Evolutionary conservation across 1,140 invertebrate genomes (phyloP).

Genomic region (Subanguina moxae): DNA sequence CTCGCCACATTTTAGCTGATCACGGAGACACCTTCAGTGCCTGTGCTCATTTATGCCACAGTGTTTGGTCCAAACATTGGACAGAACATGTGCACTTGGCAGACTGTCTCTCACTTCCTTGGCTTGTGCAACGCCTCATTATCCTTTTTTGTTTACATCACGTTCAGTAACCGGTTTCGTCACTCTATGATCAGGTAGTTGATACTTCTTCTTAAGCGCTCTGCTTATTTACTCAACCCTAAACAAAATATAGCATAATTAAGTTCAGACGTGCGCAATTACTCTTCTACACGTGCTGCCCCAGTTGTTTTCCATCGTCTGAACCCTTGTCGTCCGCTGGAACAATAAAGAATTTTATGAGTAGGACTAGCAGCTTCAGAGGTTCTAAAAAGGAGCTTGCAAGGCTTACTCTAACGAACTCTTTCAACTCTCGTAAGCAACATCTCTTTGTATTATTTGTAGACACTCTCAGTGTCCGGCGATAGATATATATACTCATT

Average conservation of each 20-base stretch:
- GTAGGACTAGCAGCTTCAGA: slow-evolving; percentile 2
- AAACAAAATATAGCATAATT: background rate
- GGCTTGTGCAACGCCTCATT: slow-evolving; percentile 51
- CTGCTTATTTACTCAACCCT: background rate
- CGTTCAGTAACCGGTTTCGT: slow-evolving; percentile 49
- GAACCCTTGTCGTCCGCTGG: background rate
- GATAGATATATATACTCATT: too few relatives aligned
- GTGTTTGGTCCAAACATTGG: slow-evolving; percentile 39
- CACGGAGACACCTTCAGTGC: slow-evolving; percentile 46
- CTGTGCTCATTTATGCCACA: slow-evolving; percentile 44
- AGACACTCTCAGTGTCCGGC: background rate
- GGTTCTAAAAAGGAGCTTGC: background rate
- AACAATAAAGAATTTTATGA: background rate
- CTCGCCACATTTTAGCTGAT: slow-evolving; percentile 31
- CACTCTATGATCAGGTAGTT: slow-evolving; percentile 37
- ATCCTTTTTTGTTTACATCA: slow-evolving; percentile 55
- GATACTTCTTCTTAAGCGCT: too few relatives aligned
- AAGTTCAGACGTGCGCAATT: slow-evolving; percentile 6
- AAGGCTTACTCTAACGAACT: background rate
- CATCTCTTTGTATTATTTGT: background rate
- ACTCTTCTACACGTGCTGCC: slow-evolving; percentile 3
- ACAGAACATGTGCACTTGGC: slow-evolving; percentile 40
- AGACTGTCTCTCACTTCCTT: slow-evolving; percentile 49
- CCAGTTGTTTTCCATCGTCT: background rate
- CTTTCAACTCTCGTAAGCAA: background rate